Evolutionary conservation across 1,140 invertebrate genomes (phyloP).

Genomic region (Hylyphantes graminicola): DNA sequence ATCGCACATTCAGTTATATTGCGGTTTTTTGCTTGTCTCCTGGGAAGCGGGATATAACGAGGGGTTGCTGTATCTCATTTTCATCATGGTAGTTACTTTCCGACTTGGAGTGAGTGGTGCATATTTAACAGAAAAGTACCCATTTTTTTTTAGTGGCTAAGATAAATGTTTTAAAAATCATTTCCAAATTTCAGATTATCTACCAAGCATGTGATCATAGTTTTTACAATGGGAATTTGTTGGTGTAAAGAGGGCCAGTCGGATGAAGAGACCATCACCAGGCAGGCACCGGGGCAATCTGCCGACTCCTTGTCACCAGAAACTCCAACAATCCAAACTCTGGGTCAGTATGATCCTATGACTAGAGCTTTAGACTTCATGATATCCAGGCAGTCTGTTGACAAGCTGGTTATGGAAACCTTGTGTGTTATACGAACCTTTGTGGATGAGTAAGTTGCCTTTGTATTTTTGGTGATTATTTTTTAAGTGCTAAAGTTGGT

Average conservation of each 20-base stretch:
- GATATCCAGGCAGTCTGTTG: conserved; percentile 68
- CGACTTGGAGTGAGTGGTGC: too few species aligned
- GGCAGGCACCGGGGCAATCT: conserved; percentile 10
- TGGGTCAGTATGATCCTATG: conserved; percentile 44
- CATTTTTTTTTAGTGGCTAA: too few species aligned
- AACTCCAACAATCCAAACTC: neutral
- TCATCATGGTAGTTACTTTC: too few species aligned
- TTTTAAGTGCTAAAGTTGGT: neutral
- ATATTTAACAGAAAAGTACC: too few species aligned
- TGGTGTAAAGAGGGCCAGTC: conserved; percentile 58
- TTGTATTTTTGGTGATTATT: conserved; percentile 15
- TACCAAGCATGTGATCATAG: conserved; percentile 14
- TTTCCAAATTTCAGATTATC: neutral
- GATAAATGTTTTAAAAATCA: too few species aligned
- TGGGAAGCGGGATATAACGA: too few species aligned
- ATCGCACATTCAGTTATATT: too few species aligned
- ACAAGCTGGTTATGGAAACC: conserved; percentile 83
- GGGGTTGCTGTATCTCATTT: too few species aligned
- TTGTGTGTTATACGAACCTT: conserved; percentile 81
- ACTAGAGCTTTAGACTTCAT: conserved; percentile 46
- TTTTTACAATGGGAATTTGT: conserved; percentile 54
- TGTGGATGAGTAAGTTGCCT: conserved; percentile 80
- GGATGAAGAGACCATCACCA: conserved; percentile 38
- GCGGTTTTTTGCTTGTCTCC: too few species aligned
- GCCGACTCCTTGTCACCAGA: conserved; percentile 51